Percentiles rank a stretch among this genome's conserved stretches.
Conservation (phyloP, 2,113 vertebrate species). For the Actenoides lindsayi region DNA sequence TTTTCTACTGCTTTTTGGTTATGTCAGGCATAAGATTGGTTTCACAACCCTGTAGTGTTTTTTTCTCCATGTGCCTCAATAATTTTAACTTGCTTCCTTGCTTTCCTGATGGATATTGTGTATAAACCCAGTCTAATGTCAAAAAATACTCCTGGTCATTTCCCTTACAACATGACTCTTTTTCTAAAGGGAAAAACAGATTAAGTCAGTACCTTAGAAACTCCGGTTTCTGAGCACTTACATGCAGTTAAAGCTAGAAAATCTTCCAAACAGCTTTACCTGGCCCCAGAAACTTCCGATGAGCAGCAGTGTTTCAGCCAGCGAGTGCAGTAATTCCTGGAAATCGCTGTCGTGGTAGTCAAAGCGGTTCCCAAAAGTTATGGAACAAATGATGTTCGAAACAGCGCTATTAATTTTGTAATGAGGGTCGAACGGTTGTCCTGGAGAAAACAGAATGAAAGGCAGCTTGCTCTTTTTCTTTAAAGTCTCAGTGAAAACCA, state of each 20-base stretch:
- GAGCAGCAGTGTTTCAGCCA: constrained; percentile 73
- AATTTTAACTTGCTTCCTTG: neutral
- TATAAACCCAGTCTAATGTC: neutral
- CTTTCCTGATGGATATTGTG: neutral
- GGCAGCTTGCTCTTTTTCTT: neutral
- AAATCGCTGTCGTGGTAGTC: constrained; percentile 84
- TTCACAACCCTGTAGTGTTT: neutral
- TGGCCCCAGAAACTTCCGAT: constrained; percentile 53
- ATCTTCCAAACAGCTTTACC: constrained; percentile 52
- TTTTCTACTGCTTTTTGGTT: neutral
- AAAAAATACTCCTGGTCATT: neutral
- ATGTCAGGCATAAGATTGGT: neutral
- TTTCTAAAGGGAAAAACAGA: neutral
- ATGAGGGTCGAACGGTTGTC: constrained; percentile 78
- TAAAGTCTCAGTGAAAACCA: neutral
- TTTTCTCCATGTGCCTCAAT: neutral
- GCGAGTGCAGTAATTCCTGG: constrained; percentile 77
- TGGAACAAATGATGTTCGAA: constrained; percentile 83
- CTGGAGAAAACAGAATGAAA: constrained; percentile 54
- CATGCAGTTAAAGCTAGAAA: neutral
- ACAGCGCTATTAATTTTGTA: constrained; percentile 80
- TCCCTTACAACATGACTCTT: neutral
- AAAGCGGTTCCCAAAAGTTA: constrained; percentile 87
- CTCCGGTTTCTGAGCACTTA: neutral
- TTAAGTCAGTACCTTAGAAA: neutral